Conservation (phyloP, 2,797 vertebrate genomes). For the Phalloptychus januarius region DNA sequence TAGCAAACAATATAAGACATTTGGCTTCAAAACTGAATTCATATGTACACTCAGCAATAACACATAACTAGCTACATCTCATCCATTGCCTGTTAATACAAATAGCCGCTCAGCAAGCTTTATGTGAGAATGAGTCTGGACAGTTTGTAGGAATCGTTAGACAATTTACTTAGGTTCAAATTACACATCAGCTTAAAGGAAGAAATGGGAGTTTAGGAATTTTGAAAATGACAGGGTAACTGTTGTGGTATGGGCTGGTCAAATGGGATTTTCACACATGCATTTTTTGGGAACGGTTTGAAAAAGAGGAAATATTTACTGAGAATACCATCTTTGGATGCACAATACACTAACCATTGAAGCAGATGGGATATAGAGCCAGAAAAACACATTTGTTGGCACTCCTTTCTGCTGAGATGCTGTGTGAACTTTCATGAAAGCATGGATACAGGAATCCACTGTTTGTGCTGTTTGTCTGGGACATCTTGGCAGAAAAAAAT, state of each 20-base stretch:
- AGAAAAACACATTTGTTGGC: not conserved
- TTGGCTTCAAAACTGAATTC: not conserved
- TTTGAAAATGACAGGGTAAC: not conserved
- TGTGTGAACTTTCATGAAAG: not conserved
- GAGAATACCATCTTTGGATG: not conserved
- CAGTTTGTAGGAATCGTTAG: not conserved
- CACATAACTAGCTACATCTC: not conserved
- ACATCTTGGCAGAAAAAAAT: constrained; percentile 26
- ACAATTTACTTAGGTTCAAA: not conserved
- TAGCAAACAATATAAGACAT: not conserved
- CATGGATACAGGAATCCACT: not conserved
- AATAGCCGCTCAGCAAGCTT: not conserved
- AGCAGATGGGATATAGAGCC: not conserved
- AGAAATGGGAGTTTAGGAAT: not conserved
- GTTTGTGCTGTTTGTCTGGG: constrained; percentile 21
- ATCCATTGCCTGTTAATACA: not conserved
- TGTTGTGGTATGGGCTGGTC: not conserved
- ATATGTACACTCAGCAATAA: not conserved
- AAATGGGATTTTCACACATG: not conserved
- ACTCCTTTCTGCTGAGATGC: not conserved
- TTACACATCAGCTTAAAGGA: not conserved
- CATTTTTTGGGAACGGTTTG: not conserved
- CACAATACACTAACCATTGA: not conserved
- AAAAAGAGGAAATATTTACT: not conserved
- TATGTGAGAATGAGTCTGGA: not conserved